These are phyloP conservation scores for Eulemur macaco DNA, from an alignment of 2,113 vertebrate species.

Conservation along the genomic window DNA sequence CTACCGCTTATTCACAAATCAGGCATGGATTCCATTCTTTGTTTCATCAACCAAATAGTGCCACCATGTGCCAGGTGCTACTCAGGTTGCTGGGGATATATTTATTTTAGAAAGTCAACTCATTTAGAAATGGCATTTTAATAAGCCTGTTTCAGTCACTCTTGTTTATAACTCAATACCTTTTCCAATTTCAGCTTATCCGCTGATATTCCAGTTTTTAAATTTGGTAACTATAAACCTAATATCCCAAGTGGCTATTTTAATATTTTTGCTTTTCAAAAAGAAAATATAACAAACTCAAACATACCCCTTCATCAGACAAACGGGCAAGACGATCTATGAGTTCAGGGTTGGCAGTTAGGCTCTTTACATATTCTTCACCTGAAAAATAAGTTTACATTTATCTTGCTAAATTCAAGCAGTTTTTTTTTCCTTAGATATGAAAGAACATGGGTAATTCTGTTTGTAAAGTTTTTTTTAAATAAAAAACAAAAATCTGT, in stretches of 20 bases:
- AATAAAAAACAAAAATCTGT: neutral
- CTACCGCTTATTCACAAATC: neutral
- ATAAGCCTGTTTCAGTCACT: neutral
- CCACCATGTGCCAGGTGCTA: neutral
- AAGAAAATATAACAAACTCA: constrained; percentile 45
- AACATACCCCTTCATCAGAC: constrained; percentile 91
- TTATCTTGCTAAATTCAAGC: neutral
- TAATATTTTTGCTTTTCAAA: constrained; percentile 11
- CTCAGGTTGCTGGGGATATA: neutral
- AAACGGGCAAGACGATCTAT: constrained; percentile 94
- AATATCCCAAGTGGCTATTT: neutral
- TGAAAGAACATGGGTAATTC: neutral
- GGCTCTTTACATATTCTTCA: constrained; percentile 96
- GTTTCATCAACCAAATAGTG: neutral
- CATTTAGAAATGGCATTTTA: neutral
- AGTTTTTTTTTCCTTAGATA: neutral
- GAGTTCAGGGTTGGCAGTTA: constrained; percentile 94
- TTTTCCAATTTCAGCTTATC: neutral
- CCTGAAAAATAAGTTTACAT: constrained; percentile 83
- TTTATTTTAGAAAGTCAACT: neutral
- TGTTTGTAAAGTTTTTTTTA: neutral
- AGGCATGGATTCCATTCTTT: neutral
- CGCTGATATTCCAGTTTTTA: neutral
- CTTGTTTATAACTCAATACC: neutral
- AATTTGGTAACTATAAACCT: neutral